These are phyloP conservation scores for Alcedo atthis DNA, from an alignment of 2,797 vertebrate species.

Conservation along the genomic window DNA sequence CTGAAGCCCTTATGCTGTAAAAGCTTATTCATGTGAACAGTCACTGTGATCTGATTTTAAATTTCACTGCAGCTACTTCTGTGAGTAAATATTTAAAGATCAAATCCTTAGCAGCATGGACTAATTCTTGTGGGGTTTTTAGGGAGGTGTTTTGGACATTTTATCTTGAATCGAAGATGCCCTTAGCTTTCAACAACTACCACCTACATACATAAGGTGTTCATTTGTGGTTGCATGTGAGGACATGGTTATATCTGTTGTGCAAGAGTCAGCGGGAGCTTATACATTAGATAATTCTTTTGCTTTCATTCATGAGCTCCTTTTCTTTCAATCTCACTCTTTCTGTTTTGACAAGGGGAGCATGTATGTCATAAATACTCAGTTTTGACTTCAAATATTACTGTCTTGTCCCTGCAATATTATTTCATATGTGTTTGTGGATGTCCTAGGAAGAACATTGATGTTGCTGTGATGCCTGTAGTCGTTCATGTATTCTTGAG, in stretches of 20 bases:
- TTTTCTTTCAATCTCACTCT: constrained; percentile 40
- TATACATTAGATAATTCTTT: constrained; percentile 15
- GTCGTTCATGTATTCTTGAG: background rate
- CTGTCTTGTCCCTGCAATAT: background rate
- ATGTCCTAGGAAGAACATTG: background rate
- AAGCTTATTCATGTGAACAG: constrained; percentile 14
- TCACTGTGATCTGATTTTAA: background rate
- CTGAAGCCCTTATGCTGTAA: background rate
- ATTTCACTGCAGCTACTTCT: background rate
- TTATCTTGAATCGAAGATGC: constrained; percentile 26
- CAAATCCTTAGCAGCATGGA: background rate
- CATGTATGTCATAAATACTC: background rate
- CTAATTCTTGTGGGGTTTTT: background rate
- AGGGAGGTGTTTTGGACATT: constrained; percentile 18
- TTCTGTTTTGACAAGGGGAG: constrained; percentile 7
- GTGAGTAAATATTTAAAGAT: constrained; percentile 26
- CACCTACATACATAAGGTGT: constrained; percentile 37
- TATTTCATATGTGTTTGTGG: background rate
- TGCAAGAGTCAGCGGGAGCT: background rate
- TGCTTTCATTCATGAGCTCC: constrained; percentile 31
- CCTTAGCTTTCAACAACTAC: constrained; percentile 53
- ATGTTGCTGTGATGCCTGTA: background rate
- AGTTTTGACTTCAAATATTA: constrained; percentile 15
- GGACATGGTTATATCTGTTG: constrained; percentile 43
- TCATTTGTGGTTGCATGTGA: constrained; percentile 45